Percentiles rank a stretch among this genome's conserved stretches.
Evolutionary conservation across 2,797 vertebrate genomes (phyloP).

Genomic region (Alosa sapidissima): DNA sequence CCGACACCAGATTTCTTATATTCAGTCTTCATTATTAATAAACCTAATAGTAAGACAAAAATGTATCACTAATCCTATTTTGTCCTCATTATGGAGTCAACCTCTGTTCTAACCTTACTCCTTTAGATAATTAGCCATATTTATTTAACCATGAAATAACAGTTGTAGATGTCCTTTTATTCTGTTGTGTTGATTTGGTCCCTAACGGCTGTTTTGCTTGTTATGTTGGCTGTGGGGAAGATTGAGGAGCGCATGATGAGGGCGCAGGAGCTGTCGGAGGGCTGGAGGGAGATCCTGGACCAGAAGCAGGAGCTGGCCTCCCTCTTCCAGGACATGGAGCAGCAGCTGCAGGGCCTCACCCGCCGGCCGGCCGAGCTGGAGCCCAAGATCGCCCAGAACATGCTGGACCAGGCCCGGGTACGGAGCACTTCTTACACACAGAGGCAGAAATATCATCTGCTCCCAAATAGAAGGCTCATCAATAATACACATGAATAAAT

Average conservation of each 20-base stretch:
- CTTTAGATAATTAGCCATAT: neutral
- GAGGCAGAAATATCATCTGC: neutral
- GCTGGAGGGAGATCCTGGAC: conserved; percentile 94
- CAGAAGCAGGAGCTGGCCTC: conserved; percentile 88
- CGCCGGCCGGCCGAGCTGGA: conserved; percentile 89
- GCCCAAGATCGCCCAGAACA: conserved; percentile 90
- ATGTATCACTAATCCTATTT: conserved; percentile 1
- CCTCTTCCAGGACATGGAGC: conserved; percentile 90
- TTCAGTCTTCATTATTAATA: neutral
- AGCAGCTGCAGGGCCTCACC: conserved; percentile 91
- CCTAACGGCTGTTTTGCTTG: conserved; percentile 38
- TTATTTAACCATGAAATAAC: neutral
- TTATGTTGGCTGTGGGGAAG: conserved; percentile 61
- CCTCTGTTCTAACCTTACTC: neutral
- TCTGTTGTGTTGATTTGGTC: neutral
- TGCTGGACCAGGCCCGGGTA: conserved; percentile 92
- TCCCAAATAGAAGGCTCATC: too few relatives aligned
- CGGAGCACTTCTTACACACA: conserved; percentile 14
- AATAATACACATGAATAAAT: too few relatives aligned
- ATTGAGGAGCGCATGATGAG: conserved; percentile 87
- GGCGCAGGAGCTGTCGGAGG: conserved; percentile 86
- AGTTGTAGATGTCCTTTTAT: neutral
- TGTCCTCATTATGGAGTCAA: neutral
- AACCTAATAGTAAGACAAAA: neutral
- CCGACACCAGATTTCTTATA: neutral